Percentiles rank a stretch among this genome's conserved stretches.
Conservation (phyloP, 2,797 vertebrate genomes). For the Bovichtus variegatus region DNA sequence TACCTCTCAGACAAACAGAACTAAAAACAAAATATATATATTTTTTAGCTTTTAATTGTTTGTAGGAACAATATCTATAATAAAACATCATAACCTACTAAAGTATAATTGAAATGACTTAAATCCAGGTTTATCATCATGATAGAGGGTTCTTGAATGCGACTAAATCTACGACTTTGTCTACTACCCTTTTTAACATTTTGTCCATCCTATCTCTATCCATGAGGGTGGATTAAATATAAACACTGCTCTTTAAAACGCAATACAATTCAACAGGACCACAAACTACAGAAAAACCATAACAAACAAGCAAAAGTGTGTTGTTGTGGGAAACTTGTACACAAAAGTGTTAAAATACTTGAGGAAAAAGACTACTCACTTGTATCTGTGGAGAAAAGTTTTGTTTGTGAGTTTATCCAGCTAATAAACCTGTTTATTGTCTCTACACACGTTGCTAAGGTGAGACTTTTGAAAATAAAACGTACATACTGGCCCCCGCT, state of each 20-base stretch:
- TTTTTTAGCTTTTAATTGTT: background rate
- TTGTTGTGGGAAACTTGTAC: constrained; percentile 10
- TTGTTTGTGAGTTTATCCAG: constrained; percentile 12
- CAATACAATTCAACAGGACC: background rate
- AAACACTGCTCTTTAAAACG: background rate
- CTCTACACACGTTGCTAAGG: constrained; percentile 42
- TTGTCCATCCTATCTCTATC: background rate
- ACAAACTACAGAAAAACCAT: background rate
- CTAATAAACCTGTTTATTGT: constrained; percentile 51
- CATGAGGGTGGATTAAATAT: background rate
- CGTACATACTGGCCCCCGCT: constrained; percentile 35
- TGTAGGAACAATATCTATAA: background rate
- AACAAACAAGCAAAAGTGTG: background rate
- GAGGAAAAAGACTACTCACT: background rate
- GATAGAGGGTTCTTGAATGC: background rate
- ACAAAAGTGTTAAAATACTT: background rate
- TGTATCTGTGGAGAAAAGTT: background rate
- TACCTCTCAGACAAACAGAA: background rate
- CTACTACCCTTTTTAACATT: background rate
- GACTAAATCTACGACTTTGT: too few relatives aligned
- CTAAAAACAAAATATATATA: background rate
- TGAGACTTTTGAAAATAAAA: constrained; percentile 61
- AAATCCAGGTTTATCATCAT: background rate
- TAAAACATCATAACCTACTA: background rate
- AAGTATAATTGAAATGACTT: background rate